Percentiles rank a stretch among this genome's conserved stretches.
phyloP scores from a whole-genome alignment of 2,888 invertebrate genomes.

The Keiferia lycopersicella region DNA sequence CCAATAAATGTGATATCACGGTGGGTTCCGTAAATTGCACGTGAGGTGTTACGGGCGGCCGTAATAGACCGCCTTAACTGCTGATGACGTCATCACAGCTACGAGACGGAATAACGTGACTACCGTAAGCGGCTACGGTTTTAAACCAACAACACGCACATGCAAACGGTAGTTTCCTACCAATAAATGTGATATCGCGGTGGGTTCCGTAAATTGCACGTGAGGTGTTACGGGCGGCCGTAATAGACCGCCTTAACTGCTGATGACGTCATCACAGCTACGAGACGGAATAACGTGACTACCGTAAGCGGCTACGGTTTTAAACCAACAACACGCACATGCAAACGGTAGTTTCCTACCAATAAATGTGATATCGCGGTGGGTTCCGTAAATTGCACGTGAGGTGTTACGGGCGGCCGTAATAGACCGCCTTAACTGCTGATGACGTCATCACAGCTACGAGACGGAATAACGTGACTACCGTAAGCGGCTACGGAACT shows the following conservation, averaged over 20 bases:
- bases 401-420: not conserved
- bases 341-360: too few relatives aligned
- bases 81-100: not conserved
- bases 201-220: constrained; percentile 7
- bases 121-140: not conserved
- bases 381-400: constrained; percentile 11
- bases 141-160: too few relatives aligned
- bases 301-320: not conserved
- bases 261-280: constrained; percentile 1
- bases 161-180: too few relatives aligned
- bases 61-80: not conserved
- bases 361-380: not conserved
- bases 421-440: not conserved
- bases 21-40: constrained; percentile 6
- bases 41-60: not conserved
- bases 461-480: constrained; percentile 3
- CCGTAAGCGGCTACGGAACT: constrained; percentile 1
- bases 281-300: not conserved
- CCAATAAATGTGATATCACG: not conserved
- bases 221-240: not conserved
- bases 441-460: not conserved
- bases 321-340: too few relatives aligned
- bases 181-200: not conserved
- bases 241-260: not conserved
- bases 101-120: not conserved